Conservation (phyloP, 2,113 vertebrate genomes). For the Peromyscus polionotus region DNA sequence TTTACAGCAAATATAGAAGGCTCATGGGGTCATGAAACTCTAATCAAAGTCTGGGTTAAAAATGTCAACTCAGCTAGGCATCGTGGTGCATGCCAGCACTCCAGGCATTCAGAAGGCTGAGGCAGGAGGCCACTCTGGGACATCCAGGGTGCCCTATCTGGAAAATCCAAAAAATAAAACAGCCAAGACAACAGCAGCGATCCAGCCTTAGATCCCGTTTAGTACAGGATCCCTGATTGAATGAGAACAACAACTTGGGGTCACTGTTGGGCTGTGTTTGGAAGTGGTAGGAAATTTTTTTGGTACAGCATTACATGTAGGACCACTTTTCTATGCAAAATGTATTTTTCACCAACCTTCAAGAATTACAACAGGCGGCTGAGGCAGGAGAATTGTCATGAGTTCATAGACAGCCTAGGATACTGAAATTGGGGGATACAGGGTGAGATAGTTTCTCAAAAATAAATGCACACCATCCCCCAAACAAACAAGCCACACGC, state of each 20-base stretch:
- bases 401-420: neutral
- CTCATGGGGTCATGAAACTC: neutral
- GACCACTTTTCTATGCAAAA: neutral
- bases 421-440: neutral
- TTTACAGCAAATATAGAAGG: neutral
- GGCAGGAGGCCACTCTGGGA: neutral
- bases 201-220: neutral
- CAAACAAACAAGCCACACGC: neutral
- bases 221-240: neutral
- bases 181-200: too few species aligned
- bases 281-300: neutral
- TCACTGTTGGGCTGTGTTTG: neutral
- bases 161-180: neutral
- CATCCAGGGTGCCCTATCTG: neutral
- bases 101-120: neutral
- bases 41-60: neutral
- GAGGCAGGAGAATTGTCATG: neutral
- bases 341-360: neutral
- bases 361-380: neutral
- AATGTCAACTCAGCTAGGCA: too few species aligned
- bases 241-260: neutral
- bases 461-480: neutral
- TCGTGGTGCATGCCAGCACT: rapidly evolving
- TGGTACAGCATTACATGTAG: neutral
- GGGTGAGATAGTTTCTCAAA: neutral